Evolutionary conservation across 2,888 invertebrate genomes (phyloP).

Genomic region (Heliconius ismenius): DNA sequence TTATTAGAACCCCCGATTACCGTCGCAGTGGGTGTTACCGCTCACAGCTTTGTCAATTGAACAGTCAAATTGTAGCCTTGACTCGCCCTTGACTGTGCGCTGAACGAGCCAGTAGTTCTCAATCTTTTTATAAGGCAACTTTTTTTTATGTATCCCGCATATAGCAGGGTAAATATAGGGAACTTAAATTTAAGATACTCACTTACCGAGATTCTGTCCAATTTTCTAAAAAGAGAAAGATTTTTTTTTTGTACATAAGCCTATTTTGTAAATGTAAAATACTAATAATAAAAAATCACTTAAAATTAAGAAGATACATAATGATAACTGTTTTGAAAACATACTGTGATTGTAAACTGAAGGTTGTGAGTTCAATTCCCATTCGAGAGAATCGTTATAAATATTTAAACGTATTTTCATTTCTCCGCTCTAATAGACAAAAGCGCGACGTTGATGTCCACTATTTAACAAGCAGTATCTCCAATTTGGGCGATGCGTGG

Average conservation of each 20-base stretch:
- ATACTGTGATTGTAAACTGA: no score
- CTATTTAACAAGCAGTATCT: no score
- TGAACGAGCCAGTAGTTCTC: constrained; percentile 38
- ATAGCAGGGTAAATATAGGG: background rate
- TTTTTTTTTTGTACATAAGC: background rate
- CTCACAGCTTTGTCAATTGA: constrained; percentile 47
- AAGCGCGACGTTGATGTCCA: no score
- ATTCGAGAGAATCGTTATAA: no score
- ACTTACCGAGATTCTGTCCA: background rate
- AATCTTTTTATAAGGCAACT: constrained; percentile 33
- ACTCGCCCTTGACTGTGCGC: constrained; percentile 47
- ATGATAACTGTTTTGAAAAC: no score
- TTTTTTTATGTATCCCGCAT: background rate
- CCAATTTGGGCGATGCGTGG: no score
- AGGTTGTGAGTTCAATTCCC: no score
- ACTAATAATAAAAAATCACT: no score
- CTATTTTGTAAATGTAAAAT: background rate
- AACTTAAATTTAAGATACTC: background rate
- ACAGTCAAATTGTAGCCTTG: constrained; percentile 60
- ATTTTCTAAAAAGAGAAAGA: background rate
- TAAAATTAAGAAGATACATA: no score
- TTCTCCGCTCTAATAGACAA: no score
- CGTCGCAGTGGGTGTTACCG: constrained; percentile 32
- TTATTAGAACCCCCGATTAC: constrained; percentile 29
- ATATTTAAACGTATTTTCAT: no score